Evolutionary conservation across 2,113 vertebrate species (phyloP).

Genomic region (Fulica atra): DNA sequence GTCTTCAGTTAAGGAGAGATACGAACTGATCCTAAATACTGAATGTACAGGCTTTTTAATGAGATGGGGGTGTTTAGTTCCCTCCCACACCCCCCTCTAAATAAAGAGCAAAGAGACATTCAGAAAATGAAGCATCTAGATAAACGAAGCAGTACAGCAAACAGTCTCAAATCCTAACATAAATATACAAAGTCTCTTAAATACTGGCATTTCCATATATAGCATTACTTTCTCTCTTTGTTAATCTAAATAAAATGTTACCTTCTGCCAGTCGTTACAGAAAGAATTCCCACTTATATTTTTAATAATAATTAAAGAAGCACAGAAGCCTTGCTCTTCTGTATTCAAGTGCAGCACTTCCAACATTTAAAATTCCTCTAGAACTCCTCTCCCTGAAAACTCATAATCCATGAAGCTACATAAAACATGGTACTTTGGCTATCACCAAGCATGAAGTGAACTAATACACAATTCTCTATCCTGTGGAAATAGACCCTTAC

Average conservation of each 20-base stretch:
- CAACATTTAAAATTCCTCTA: background rate
- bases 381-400: background rate
- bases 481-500: background rate
- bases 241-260: constrained; percentile 66
- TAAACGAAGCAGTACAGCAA: background rate
- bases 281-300: background rate
- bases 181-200: constrained; percentile 31
- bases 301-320: background rate
- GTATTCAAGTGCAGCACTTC: background rate
- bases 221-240: constrained; percentile 58
- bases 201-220: constrained; percentile 45
- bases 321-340: background rate
- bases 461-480: background rate
- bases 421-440: background rate
- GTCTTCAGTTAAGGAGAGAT: constrained; percentile 55
- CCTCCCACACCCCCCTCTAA: background rate
- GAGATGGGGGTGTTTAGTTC: background rate
- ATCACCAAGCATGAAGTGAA: background rate
- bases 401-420: background rate
- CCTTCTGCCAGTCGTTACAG: background rate
- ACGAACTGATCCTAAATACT: constrained; percentile 34
- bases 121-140: background rate
- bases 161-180: constrained; percentile 35
- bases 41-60: constrained; percentile 24
- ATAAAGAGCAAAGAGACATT: background rate